Evolutionary conservation across 2,113 vertebrate genomes (phyloP).

Genomic region (Nothobranchius furzeri): DNA sequence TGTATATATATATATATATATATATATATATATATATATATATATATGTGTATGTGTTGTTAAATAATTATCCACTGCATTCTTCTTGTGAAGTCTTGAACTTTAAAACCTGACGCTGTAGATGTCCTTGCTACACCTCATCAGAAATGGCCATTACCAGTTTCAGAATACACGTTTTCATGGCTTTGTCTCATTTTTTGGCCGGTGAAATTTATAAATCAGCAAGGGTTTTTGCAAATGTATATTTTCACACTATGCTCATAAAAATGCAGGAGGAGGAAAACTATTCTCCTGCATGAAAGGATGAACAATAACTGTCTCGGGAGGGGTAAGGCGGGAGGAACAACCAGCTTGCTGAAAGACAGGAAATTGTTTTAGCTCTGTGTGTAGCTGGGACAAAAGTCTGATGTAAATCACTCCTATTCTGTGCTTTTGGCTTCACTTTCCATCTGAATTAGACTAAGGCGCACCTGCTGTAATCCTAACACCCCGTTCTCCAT

Average conservation of each 20-base stretch:
- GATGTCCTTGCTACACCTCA: no score
- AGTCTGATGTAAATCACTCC: not conserved
- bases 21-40: no score
- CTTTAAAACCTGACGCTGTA: no score
- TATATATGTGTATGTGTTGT: no score
- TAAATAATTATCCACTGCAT: no score
- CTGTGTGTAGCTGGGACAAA: not conserved
- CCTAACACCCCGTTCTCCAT: conserved; percentile 3
- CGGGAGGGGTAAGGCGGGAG: not conserved
- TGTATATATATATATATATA: no score
- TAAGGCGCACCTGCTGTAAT: not conserved
- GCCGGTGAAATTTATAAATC: not conserved
- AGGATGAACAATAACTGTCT: not conserved
- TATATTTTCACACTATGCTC: not conserved
- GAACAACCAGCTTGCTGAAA: not conserved
- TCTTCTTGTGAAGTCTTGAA: no score
- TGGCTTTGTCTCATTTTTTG: no score
- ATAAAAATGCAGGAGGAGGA: not conserved
- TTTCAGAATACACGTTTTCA: no score
- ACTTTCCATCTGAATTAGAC: not conserved
- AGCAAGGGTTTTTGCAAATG: not conserved
- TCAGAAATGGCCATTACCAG: no score
- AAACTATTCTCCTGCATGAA: not conserved
- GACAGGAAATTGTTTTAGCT: not conserved
- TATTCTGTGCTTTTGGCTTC: not conserved